Conservation (phyloP, 2,797 vertebrate species). For the Gambelia wislizenii region DNA sequence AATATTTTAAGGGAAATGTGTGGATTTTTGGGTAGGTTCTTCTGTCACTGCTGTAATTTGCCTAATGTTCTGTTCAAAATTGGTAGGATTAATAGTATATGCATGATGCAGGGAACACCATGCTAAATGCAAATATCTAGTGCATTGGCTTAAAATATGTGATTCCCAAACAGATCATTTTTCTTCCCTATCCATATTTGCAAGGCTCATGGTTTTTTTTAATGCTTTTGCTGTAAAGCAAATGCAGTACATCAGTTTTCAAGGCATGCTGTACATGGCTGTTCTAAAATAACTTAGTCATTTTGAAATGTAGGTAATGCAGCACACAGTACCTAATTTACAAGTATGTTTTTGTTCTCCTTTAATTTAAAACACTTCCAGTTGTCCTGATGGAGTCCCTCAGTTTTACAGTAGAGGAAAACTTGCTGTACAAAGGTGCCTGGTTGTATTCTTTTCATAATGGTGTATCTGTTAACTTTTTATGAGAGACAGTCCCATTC, state of each 20-base stretch:
- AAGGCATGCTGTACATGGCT: not conserved
- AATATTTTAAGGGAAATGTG: not conserved
- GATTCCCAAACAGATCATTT: not conserved
- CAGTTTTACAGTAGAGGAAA: not conserved
- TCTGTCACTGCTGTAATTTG: not conserved
- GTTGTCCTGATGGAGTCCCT: not conserved
- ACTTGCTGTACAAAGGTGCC: not conserved
- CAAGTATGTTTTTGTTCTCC: not conserved
- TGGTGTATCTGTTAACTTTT: not conserved
- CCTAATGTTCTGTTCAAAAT: not conserved
- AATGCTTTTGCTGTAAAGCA: not conserved
- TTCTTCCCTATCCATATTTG: not conserved
- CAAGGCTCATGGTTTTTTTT: not conserved
- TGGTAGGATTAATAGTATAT: not conserved
- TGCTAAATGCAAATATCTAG: not conserved
- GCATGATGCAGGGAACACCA: not conserved
- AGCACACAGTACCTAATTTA: not conserved
- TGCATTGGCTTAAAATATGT: not conserved
- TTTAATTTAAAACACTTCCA: not conserved
- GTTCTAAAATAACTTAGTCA: not conserved
- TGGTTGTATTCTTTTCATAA: not conserved
- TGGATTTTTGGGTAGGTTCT: not conserved
- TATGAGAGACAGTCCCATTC: not conserved
- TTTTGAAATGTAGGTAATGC: not conserved
- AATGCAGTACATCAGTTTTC: not conserved